Evolutionary conservation across 2,113 vertebrate species (phyloP).

Genomic region (Boleophthalmus pectinirostris): DNA sequence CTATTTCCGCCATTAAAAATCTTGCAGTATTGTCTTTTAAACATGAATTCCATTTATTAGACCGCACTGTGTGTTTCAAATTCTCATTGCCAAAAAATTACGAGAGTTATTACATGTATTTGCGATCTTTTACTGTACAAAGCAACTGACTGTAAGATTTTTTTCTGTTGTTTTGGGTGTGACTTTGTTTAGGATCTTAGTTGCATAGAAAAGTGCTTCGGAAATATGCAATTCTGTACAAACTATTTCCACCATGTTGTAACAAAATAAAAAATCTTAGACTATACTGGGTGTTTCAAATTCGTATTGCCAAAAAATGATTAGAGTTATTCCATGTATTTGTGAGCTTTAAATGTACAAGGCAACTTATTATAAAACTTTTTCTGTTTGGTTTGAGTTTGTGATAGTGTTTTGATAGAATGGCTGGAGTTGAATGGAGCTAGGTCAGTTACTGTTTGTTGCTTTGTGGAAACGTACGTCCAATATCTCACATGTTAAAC

Average conservation of each 20-base stretch:
- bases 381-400: not conserved
- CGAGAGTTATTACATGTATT: no score
- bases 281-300: no score
- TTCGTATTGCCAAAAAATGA: not conserved
- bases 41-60: no score
- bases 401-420: not conserved
- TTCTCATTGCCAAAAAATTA: not conserved
- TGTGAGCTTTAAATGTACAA: not conserved
- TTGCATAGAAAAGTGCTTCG: not conserved
- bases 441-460: not conserved
- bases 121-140: not conserved
- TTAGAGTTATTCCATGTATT: no score
- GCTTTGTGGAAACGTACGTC: not conserved
- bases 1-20: no score
- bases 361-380: no score
- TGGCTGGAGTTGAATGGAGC: not conserved
- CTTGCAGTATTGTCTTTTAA: no score
- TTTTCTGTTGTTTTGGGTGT: no score
- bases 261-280: no score
- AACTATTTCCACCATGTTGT: no score
- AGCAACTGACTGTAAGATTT: no score
- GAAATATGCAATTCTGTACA: not conserved
- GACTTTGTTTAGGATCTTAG: not conserved
- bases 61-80: no score
- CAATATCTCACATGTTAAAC: not conserved